Evolutionary conservation across 2,113 vertebrate species (phyloP), one percentile per base, ranked within the genome.

Genomic region (Epinephelus cyanopodus): DNA sequence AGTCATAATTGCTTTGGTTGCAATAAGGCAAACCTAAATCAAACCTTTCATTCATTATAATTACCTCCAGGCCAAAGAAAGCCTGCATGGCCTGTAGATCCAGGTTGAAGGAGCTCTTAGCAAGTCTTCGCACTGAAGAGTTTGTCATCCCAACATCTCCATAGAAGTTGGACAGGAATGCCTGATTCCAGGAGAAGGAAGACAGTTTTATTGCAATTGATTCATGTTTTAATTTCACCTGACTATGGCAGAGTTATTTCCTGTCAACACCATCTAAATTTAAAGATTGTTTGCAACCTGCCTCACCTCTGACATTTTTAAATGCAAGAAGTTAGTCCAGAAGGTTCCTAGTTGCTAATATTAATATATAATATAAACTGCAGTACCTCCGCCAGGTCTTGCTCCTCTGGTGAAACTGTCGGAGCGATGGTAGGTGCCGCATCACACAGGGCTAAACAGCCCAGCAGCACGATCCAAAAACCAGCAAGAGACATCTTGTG

Each of bases 51-150:
- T 52, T 74, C 6, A 21, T 2, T 33, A 23, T 53, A 13, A 42
- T 54, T 88, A 92, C 91, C 29, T 89, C 84, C 27, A 96, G 92
- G 60, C 93, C 93, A 76, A 96, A 95, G 89, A 96, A 96, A 0
- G 73, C 77, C 71, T 96, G 92, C 83, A 95, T 95, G 73, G 94
- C 71, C 82, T 93, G 85, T 25, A 96, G 83, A 79, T 93, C 93
- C 3, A 81, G 17, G 2, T 66, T 87, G 37, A 93, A 83, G 53
- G 81, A 37, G 47, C 21, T 48, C 1, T 6, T 29, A 8, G 17
- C 6, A 18, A 91, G 6, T 14, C 25, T 85, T 66, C 70, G 57
- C 4, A 54, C 0, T 7, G 79, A 42, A 2, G 47, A 1, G 39
- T 91, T 89, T 18, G 50, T 65, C 25, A 74, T 7, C 1, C 81